phyloP scores from a whole-genome alignment of 2,888 invertebrate species.

The Thymelicus sylvestris region DNA sequence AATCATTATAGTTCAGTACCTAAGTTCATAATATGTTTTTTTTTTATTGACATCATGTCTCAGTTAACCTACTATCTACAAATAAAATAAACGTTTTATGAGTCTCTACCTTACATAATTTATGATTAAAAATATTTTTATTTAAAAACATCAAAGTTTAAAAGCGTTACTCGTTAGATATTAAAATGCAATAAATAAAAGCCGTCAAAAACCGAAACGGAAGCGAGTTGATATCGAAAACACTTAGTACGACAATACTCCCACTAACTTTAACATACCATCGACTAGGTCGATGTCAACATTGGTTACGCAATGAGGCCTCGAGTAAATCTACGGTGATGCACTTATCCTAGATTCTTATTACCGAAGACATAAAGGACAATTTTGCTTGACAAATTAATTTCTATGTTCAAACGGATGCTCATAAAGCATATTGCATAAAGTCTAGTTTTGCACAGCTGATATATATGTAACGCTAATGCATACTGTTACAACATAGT shows the following conservation, averaged over 20 bases:
- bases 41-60: no score
- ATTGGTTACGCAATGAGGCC: constrained; percentile 78
- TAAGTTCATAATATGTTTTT: no score
- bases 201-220: neutral
- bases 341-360: constrained; percentile 39
- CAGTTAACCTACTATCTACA: no score
- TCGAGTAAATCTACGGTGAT: constrained; percentile 50
- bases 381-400: constrained; percentile 44
- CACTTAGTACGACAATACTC: constrained; percentile 49
- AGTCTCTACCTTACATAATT: no score
- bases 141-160: no score
- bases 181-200: no score
- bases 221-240: constrained; percentile 44
- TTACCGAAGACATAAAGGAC: constrained; percentile 37
- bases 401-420: constrained; percentile 1
- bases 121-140: no score
- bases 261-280: constrained; percentile 53
- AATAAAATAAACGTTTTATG: no score
- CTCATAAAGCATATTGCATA: neutral
- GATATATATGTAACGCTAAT: constrained; percentile 47
- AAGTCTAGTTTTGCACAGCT: constrained; percentile 23
- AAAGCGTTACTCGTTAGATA: neutral
- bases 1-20: no score
- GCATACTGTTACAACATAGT: constrained; percentile 55
- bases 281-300: constrained; percentile 69